Conservation (phyloP, 2,797 vertebrate genomes). For the Schizopygopsis pylzovi region DNA sequence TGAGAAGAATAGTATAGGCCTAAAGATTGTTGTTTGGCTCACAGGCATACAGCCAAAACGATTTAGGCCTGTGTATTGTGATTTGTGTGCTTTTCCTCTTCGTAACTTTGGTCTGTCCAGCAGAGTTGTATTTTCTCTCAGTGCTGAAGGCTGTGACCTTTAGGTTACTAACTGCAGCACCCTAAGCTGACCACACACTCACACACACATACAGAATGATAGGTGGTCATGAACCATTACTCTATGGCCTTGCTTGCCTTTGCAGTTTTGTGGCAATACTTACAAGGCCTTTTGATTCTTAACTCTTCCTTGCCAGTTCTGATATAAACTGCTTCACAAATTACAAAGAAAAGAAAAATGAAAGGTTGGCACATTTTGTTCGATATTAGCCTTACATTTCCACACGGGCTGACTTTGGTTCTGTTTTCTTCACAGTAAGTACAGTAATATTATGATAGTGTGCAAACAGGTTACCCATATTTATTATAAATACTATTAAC, state of each 20-base stretch:
- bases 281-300: constrained; percentile 76
- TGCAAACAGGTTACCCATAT: not conserved
- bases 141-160: constrained; percentile 55
- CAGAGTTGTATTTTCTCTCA: constrained; percentile 53
- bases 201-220: constrained; percentile 63
- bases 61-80: not conserved
- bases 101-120: constrained; percentile 42
- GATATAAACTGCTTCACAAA: constrained; percentile 51
- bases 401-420: constrained; percentile 19
- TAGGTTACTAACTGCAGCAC: constrained; percentile 54
- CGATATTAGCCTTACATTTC: constrained; percentile 34
- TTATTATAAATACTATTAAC: not conserved
- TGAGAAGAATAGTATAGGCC: not conserved
- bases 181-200: constrained; percentile 56
- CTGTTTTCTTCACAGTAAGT: not conserved
- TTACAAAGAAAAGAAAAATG: constrained; percentile 49
- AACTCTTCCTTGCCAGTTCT: constrained; percentile 62
- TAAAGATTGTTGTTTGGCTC: not conserved
- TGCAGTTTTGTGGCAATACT: constrained; percentile 76
- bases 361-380: constrained; percentile 11
- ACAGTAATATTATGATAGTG: constrained; percentile 2
- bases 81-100: constrained; percentile 33
- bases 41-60: not conserved
- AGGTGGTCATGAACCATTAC: constrained; percentile 65
- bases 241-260: constrained; percentile 76